A percentile compares a stretch with the other conserved stretches of the same genome.
Evolutionary conservation across 1,140 invertebrate genomes (phyloP).

Genomic region (Pseudomyrmex sp.): DNA sequence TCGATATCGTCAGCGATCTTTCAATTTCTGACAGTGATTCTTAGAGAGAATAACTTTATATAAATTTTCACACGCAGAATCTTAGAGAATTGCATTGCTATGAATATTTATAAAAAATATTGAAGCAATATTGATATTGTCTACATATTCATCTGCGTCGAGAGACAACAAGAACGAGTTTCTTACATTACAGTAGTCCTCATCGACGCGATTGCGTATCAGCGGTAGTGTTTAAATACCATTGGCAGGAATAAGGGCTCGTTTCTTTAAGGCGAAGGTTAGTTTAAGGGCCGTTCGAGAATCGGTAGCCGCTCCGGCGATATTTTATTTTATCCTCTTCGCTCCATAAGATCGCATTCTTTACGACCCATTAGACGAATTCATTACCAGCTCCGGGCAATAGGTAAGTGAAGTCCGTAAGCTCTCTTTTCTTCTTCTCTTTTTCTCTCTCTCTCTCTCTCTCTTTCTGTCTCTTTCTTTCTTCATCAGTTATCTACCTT

Average conservation of each 20-base stretch:
- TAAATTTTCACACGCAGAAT: background rate
- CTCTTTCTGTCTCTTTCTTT: conserved; percentile 56
- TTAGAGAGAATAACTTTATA: conserved; percentile 17
- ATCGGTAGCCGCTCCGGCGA: conserved; percentile 80
- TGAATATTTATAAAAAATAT: background rate
- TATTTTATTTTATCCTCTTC: conserved; percentile 84
- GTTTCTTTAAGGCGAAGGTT: conserved; percentile 78
- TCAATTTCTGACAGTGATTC: conserved; percentile 12
- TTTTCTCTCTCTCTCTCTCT: conserved; percentile 55
- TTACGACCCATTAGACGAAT: conserved; percentile 86
- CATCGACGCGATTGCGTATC: conserved; percentile 61
- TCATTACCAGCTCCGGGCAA: conserved; percentile 83
- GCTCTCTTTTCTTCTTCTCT: conserved; percentile 68
- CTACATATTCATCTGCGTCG: background rate
- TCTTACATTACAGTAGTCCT: conserved; percentile 34
- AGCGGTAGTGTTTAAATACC: conserved; percentile 73
- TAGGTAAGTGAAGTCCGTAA: conserved; percentile 78
- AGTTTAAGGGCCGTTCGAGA: conserved; percentile 80
- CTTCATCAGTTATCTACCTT: conserved; percentile 39
- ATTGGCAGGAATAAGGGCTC: conserved; percentile 58
- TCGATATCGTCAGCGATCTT: conserved; percentile 68
- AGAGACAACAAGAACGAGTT: conserved; percentile 15
- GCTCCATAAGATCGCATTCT: conserved; percentile 85
- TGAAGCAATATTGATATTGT: background rate
- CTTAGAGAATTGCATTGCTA: no score